These are phyloP conservation scores for Cyclargus thomasi DNA, from an alignment of 1,140 invertebrate species.

Conservation along the genomic window DNA sequence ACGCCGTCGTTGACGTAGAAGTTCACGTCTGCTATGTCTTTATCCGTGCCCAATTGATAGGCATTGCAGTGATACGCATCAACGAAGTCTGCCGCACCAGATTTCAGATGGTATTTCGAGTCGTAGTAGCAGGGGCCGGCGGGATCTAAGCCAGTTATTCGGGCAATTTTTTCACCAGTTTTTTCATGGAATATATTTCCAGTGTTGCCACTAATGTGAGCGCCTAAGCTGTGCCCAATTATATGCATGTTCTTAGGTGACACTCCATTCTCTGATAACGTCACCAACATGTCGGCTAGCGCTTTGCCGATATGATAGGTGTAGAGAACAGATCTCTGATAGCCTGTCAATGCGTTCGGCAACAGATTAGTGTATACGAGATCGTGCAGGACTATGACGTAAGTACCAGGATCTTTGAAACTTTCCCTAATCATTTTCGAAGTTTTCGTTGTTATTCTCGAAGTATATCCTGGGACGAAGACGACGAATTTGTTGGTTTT, in stretches of 20 bases:
- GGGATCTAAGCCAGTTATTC: neutral
- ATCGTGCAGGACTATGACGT: neutral
- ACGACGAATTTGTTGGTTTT: conserved; percentile 1
- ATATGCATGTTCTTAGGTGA: neutral
- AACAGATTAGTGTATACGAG: neutral
- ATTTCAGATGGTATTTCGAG: neutral
- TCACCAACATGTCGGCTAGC: neutral
- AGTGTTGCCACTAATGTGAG: neutral
- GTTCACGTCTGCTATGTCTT: neutral
- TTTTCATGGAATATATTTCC: neutral
- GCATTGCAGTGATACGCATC: neutral
- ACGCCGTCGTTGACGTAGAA: neutral
- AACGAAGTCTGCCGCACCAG: neutral
- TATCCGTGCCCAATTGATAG: neutral
- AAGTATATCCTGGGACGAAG: neutral
- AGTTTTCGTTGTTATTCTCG: neutral
- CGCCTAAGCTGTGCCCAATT: neutral
- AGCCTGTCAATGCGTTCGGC: neutral
- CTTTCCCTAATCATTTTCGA: neutral
- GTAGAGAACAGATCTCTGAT: neutral
- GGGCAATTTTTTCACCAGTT: neutral
- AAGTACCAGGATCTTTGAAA: neutral
- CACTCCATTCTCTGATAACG: neutral
- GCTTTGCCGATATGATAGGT: neutral
- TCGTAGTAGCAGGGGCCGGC: neutral